Conservation (phyloP, 2,113 vertebrate genomes). For the Nanorana parkeri region DNA sequence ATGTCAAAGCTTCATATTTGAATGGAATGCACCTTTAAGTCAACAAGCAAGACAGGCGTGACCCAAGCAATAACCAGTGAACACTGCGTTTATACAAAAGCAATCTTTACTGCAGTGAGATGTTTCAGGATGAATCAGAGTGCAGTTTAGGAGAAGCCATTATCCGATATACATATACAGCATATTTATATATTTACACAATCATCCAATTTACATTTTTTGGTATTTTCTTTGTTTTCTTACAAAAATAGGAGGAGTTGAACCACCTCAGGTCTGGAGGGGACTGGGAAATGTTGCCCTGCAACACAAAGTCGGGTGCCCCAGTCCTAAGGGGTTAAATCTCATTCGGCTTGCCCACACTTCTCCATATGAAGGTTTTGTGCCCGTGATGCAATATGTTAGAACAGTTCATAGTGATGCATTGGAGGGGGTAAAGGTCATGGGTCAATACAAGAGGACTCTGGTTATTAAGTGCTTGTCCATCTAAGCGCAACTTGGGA, state of each 20-base stretch:
- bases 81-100: constrained; percentile 15
- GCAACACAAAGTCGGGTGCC: neutral
- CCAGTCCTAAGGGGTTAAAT: constrained; percentile 31
- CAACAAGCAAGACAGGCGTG: no score
- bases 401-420: neutral
- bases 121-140: constrained; percentile 81
- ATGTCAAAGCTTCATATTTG: no score
- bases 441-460: neutral
- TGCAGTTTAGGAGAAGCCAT: constrained; percentile 58
- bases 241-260: constrained; percentile 44
- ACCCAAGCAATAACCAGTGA: neutral
- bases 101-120: constrained; percentile 63
- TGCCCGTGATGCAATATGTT: neutral
- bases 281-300: constrained; percentile 1
- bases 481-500: neutral
- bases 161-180: constrained; percentile 29
- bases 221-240: constrained; percentile 73
- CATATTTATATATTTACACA: constrained; percentile 36
- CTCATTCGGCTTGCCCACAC: constrained; percentile 12
- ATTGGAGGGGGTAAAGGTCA: neutral
- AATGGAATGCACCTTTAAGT: no score
- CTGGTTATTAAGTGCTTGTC: neutral
- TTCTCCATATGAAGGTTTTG: neutral
- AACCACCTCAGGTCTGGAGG: neutral
- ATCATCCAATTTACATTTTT: constrained; percentile 38